Evolutionary conservation across 2,888 invertebrate genomes (phyloP).

Genomic region (Agrotis exclamationis): DNA sequence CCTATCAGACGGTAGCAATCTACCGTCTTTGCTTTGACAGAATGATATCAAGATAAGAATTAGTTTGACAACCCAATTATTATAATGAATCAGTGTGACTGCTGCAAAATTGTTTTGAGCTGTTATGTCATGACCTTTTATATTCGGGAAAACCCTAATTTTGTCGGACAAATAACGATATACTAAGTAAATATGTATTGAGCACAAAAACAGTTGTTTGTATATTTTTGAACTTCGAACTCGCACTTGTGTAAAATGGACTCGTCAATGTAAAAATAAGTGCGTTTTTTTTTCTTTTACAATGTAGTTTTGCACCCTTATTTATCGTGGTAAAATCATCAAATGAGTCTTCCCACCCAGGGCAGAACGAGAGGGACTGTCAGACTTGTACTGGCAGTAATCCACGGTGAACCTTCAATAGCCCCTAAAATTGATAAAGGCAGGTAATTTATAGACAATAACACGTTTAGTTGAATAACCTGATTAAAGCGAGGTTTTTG

Average conservation of each 20-base stretch:
- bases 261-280: not conserved
- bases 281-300: not conserved
- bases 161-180: slow-evolving; percentile 15
- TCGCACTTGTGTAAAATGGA: not conserved
- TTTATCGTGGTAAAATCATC: too few relatives aligned
- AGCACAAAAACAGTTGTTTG: slow-evolving; percentile 9
- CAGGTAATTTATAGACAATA: slow-evolving; percentile 9
- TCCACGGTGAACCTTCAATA: too few relatives aligned
- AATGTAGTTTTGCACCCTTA: too few relatives aligned
- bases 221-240: slow-evolving; percentile 12
- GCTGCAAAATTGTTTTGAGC: not conserved
- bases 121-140: slow-evolving; percentile 5
- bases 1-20: too few relatives aligned
- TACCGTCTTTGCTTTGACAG: too few relatives aligned
- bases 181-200: slow-evolving; percentile 16
- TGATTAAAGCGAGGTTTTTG: not conserved
- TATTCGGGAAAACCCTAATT: slow-evolving; percentile 18
- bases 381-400: too few relatives aligned
- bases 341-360: too few relatives aligned
- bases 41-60: not conserved
- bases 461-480: slow-evolving; percentile 7
- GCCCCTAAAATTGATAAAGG: not conserved
- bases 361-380: too few relatives aligned
- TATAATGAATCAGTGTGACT: too few relatives aligned
- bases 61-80: not conserved